Base-by-base conservation (phyloP, 2,113 vertebrate genomes). In the Romanogobio albipinnatus region DNA sequence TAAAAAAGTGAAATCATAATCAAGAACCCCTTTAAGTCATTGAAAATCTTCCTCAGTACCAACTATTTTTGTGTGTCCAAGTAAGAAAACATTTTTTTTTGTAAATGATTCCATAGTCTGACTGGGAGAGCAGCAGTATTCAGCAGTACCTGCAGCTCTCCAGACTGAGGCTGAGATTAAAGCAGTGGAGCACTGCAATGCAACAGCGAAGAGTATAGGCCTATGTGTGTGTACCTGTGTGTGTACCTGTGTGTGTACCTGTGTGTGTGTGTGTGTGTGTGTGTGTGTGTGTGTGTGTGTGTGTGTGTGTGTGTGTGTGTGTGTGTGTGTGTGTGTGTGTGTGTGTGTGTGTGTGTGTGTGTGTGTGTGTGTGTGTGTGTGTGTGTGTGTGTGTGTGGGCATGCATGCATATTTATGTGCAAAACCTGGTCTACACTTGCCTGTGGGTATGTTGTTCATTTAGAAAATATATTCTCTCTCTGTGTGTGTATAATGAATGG, bases 381-480 rank as follows among this genome's bases (percentile, higher is more conserved):
- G 29, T 29, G 29, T 29, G 29, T 29, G 29, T 29, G n/a, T 29
- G 29, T 29, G 53, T 19, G 17, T 8, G 26, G 13, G 2, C 24
- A 29, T 33, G 26, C 14, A 9, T 68, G 64, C 15, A 36, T 68
- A 36, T 68, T 68, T 68, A 68, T 68, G 64, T 68, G 29, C 29
- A 19, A 19, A 36, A 36, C 64, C 15, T 66, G 14, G 7, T 66
- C 64, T 66, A 36, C 14, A 66, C 7, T 68, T 36, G 29, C 64
- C 64, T 36, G 64, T 68, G 64, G 64, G 29, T 36, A 33, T 68
- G 64, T 68, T 68, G 64, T 68, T 68, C 1, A 68, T 33, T 68
- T 68, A 68, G 64, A 68, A 17, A 68, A 36, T 7, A 68, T 68
- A 68, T 29, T 19, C 3, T 68, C 29, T 68, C 29, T 33, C 33